Evolutionary conservation across 2,888 invertebrate genomes (phyloP), one percentile per base, ranked within the genome.

Genomic region (Dyspetes luteomarginatus): DNA sequence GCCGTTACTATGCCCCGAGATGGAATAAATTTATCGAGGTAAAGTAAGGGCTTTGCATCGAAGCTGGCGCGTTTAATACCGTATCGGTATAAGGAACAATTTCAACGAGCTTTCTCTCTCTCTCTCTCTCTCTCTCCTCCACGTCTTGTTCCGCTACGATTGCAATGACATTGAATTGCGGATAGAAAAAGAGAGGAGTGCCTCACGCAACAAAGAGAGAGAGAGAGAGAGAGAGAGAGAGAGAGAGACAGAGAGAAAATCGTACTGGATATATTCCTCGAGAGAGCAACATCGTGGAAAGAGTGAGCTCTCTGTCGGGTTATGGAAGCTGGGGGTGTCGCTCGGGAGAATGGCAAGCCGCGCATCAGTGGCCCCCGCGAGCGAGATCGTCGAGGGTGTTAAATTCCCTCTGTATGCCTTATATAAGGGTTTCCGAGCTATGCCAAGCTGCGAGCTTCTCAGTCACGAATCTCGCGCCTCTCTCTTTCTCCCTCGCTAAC

Each of bases 311-410:
- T 55, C 45, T 56, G 62, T 52, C 58, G 43, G 60, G 73, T 43
- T 73, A 64, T 75, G 78, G 74, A 75, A 43, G 75, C 67, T 69
- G 71, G 73, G 69, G 78, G 78, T 73, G 62, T 71, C 36, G n/a
- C 41, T 41, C 17, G 83, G 80, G 81, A 67, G 83, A 88, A 88
- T 88, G 87, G 88, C 89, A 89, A 91, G 90, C 90, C 91, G 86
- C 91, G 87, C 91, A 91, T 91, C 91, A 91, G 91, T 90, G 90
- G 91, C 91, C 90, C 89, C 86, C 69, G 86, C 69, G 74, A n/a
- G n/a, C n/a, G n/a, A n/a, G n/a, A 77, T 81, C 64, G 73, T 78
- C 81, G 88, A 90, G 90, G 91, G 91, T 91, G 90, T 90, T 74
- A 55, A 90, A 90, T 88, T 30, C 69, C 36, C 73, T 55, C 58